Base-by-base conservation (phyloP, 2,888 invertebrate genomes). In the Ennomos erosarius region DNA sequence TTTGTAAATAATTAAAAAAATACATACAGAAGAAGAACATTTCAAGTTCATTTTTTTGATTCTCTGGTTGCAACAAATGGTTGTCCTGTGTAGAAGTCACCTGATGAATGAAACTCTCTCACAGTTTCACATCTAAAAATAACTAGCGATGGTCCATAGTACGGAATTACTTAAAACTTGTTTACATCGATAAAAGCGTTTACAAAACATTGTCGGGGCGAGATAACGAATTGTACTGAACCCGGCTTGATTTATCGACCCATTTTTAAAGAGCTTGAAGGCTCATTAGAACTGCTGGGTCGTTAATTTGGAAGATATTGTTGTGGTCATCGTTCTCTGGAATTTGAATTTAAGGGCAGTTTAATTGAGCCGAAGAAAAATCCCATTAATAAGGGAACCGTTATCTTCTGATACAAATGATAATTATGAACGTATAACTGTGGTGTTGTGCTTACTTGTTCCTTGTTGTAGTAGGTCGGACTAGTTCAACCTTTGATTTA, bases 141-240 rank as follows among this genome's bases (percentile, higher is more conserved):
- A 86, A 59, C 76, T 68, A 65, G 57, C 65, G 54, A 65, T 82
- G 79, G 84, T 85, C 78, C 85, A 87, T 74, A 86, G 84, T 85
- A 85, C 84, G 82, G 82, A 81, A 81, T 88, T 84, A 88, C 85
- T 85, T 79, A 85, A 83, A 87, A 83, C 73, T 84, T 86, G 84
- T 86, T 87, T 84, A 85, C 78, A 77, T 79, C 74, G 82, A 85
- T 84, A 86, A 79, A 69, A 65, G 50, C 77, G 75, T 85, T 87
- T 84, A 88, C 88, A 84, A 87, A 88, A 87, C 75, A 84, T 79
- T 79, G 79, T 79, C 80, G 76, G 71, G 74, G 69, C 65, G 76
- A 78, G 53, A 56, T 53, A 68, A 70, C 64, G 59, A 55, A 37
- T 10, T 36, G 45, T 45, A 63, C 56, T 59, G 58, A 38, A 16